These are phyloP conservation scores for Microdon myrmicae DNA, from an alignment of 2,888 invertebrate species.

Conservation along the genomic window DNA sequence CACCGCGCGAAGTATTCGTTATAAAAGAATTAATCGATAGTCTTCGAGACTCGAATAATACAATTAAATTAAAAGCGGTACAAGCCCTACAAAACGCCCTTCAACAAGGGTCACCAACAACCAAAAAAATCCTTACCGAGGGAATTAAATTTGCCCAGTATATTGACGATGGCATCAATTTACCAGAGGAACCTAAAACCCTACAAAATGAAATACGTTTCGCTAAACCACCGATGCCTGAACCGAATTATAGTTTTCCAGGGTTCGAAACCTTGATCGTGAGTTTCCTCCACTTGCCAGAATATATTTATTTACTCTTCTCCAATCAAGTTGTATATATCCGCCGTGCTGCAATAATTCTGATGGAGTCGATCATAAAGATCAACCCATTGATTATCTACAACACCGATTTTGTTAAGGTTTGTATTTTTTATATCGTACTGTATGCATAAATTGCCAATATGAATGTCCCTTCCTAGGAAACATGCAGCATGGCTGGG, in stretches of 20 bases:
- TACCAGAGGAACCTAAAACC: conserved; percentile 55
- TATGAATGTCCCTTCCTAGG: conserved; percentile 33
- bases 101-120: conserved; percentile 59
- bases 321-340: conserved; percentile 58
- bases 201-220: conserved; percentile 59
- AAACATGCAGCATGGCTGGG: conserved; percentile 57
- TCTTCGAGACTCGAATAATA: conserved; percentile 60
- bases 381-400: conserved; percentile 62
- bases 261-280: conserved; percentile 58
- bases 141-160: conserved; percentile 58
- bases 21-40: conserved; percentile 60
- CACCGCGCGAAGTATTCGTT: conserved; percentile 62
- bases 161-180: conserved; percentile 54
- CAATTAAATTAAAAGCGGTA: conserved; percentile 61
- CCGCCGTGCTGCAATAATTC: conserved; percentile 60
- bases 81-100: conserved; percentile 60
- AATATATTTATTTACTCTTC: conserved; percentile 58
- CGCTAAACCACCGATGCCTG: conserved; percentile 55
- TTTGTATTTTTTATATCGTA: conserved; percentile 19
- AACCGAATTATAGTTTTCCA: conserved; percentile 60
- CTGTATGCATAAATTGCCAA: not conserved
- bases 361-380: conserved; percentile 60
- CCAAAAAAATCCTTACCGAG: conserved; percentile 60
- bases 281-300: conserved; percentile 59
- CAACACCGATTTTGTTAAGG: conserved; percentile 62